Evolutionary conservation across 64 coral and sea anemone genomes (phyloP).

Genomic region (Montipora efflorescens): DNA sequence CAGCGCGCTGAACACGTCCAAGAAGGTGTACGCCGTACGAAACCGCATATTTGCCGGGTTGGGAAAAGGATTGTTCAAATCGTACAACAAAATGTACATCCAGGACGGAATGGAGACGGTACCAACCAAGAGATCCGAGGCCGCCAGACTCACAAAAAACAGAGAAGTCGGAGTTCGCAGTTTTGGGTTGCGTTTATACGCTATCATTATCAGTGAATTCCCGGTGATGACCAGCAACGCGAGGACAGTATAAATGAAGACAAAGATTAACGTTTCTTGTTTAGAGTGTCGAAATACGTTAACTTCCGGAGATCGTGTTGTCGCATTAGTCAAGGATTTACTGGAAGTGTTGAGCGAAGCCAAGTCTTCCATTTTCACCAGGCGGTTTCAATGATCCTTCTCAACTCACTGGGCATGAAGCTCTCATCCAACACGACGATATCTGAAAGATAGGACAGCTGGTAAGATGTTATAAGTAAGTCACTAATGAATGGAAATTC

Average conservation of each 20-base stretch:
- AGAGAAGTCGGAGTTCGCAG: slow-evolving; percentile 77
- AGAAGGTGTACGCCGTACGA: slow-evolving; percentile 26
- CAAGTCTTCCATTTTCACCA: background rate
- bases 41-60: background rate
- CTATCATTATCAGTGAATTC: slow-evolving; percentile 73
- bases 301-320: background rate
- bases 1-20: slow-evolving; percentile 82
- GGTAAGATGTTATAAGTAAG: background rate
- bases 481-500: background rate
- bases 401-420: background rate
- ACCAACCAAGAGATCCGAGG: slow-evolving; percentile 84
- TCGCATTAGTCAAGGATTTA: background rate
- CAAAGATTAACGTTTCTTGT: slow-evolving; percentile 41
- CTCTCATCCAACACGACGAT: background rate
- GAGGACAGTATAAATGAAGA: slow-evolving; percentile 11
- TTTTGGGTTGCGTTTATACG: slow-evolving; percentile 60
- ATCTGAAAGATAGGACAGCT: background rate
- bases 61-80: background rate
- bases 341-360: background rate
- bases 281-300: background rate
- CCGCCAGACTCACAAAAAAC: slow-evolving; percentile 77
- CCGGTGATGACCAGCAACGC: slow-evolving; percentile 65
- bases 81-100: slow-evolving; percentile 54
- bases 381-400: background rate
- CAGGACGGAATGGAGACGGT: slow-evolving; percentile 72